Base-by-base conservation (phyloP, 2,113 vertebrate species). In the Microtus richardsoni region DNA sequence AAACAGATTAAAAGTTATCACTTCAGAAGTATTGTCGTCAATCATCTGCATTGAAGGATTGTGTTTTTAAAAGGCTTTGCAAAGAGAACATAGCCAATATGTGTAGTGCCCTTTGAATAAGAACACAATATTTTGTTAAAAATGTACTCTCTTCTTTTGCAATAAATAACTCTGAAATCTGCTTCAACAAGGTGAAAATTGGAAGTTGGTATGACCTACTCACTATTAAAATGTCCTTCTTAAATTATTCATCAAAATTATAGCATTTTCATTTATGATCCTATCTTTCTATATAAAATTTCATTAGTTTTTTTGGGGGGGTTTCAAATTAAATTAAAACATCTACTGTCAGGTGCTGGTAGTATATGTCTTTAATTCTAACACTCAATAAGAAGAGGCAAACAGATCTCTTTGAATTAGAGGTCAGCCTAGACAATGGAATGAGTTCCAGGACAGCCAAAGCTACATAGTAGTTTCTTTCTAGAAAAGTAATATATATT, bases 1-100 rank as follows among this genome's bases (percentile, higher is more conserved):
- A 97, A 92, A 97, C 66, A 94, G 92, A 96, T 98, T 96, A 96
- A 80, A 96, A 91, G 75, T 96, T 92, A 96, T 85, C 87, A 39
- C 85, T 92, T 91, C 93, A 96, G 93, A 96, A 93, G 90, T 96
- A 96, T 90, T 77, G 91, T 84, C 91, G 95, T 97, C 93, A 94
- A 95, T 98, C 97, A 97, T 96, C 95, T 93, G 39, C 88, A 88
- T 80, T 52, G 75, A 77, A 80, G 66, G 58, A 71, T 88, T 94
- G 94, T 94, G 47, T 82, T 94, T 94, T 97, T 88, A 88, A 96
- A 89, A 95, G 62, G 36, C 11, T 97, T 94, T 94, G 41, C 58
- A 88, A 77, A 85, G 17, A 91, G 68, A 68, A 0, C 89, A 47
- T 1, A 24, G 39, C 70, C 91, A 79, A 96, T 95, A 93, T 94